Evolutionary conservation across 2,888 invertebrate genomes (phyloP).

Genomic region (Ctena decussata): DNA sequence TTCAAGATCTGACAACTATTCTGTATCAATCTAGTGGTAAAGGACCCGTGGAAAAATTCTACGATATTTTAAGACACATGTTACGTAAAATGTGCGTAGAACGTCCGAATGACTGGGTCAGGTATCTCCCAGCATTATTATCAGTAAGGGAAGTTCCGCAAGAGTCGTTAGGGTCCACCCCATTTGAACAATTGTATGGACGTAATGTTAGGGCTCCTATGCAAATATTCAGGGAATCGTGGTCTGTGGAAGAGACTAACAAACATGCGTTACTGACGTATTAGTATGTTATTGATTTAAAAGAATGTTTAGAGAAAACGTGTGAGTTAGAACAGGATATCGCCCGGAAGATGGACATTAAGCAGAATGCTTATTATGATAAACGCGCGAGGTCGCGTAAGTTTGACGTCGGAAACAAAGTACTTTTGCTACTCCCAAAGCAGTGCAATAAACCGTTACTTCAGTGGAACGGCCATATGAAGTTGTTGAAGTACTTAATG

Average conservation of each 20-base stretch:
- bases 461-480: no score
- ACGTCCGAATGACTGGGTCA: constrained; percentile 52
- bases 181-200: constrained; percentile 59
- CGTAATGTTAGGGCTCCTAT: constrained; percentile 56
- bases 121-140: constrained; percentile 51
- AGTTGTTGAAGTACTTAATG: no score
- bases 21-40: not conserved
- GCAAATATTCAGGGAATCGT: constrained; percentile 51
- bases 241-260: not conserved
- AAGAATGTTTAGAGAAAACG: not conserved
- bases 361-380: no score
- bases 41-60: constrained; percentile 53
- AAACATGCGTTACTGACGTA: not conserved
- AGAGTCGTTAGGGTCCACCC: constrained; percentile 46
- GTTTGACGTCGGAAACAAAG: no score
- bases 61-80: constrained; percentile 54
- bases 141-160: constrained; percentile 54
- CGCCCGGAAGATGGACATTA: no score
- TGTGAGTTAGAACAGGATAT: no score
- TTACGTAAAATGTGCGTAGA: constrained; percentile 30
- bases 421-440: no score
- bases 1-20: not conserved
- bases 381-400: no score
- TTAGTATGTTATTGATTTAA: not conserved
- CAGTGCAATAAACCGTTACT: no score